Conservation (phyloP, 2,113 vertebrate species). For the Cariama cristata region DNA sequence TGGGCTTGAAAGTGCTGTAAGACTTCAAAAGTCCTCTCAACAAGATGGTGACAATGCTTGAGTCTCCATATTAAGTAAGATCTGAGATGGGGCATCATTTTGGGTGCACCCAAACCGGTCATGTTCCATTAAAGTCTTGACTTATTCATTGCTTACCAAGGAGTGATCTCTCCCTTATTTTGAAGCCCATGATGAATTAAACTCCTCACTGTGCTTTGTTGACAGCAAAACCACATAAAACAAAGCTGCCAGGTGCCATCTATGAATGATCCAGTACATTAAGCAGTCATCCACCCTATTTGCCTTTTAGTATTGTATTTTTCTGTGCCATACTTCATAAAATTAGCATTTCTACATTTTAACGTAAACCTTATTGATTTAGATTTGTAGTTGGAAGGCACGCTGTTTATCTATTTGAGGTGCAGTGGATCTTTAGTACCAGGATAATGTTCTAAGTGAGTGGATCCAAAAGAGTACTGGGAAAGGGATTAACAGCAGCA, state of each 20-base stretch:
- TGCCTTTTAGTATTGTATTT: background rate
- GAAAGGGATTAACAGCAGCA: background rate
- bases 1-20: background rate
- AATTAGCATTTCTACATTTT: background rate
- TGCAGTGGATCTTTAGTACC: background rate
- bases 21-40: background rate
- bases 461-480: background rate
- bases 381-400: background rate
- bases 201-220: background rate
- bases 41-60: fast-evolving
- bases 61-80: background rate
- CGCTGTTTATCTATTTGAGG: background rate
- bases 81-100: background rate
- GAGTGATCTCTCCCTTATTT: background rate
- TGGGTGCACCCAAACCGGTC: background rate
- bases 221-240: background rate
- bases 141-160: background rate
- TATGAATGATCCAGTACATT: background rate
- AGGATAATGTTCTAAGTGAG: background rate
- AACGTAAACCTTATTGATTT: background rate
- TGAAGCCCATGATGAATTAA: background rate
- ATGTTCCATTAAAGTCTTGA: background rate
- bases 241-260: background rate
- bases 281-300: background rate
- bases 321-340: background rate